Conservation (phyloP, 2,113 vertebrate genomes). For the Heterocephalus glaber region DNA sequence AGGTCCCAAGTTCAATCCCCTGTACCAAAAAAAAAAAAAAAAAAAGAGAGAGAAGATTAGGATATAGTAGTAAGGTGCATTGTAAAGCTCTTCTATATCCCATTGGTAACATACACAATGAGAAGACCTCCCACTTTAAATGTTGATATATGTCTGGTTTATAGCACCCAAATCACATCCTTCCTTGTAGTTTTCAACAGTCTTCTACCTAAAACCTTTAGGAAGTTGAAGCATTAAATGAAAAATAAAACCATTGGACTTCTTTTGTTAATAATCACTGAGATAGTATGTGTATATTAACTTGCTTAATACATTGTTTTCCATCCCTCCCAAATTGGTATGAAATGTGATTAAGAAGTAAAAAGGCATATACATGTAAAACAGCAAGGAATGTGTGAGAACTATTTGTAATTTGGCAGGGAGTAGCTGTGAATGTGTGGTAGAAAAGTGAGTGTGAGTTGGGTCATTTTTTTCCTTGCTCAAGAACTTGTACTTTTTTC, state of each 20-base stretch:
- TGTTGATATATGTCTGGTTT: not conserved
- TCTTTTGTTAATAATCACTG: not conserved
- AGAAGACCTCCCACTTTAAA: not conserved
- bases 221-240: not conserved
- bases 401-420: not conserved
- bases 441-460: not conserved
- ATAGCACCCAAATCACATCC: not conserved
- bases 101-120: not conserved
- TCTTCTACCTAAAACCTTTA: conserved; percentile 2
- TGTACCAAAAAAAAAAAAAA: too few relatives aligned
- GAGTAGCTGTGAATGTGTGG: not conserved
- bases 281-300: not conserved
- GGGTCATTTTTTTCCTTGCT: not conserved
- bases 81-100: not conserved
- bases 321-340: not conserved
- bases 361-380: not conserved
- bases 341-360: not conserved
- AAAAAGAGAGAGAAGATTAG: not conserved
- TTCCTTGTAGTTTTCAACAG: not conserved
- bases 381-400: not conserved
- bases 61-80: not conserved
- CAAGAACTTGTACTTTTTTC: not conserved
- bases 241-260: not conserved
- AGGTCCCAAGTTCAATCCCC: too few relatives aligned
- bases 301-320: not conserved